phyloP scores from a whole-genome alignment of 2,113 vertebrate species.

The Eretmochelys imbricata region DNA sequence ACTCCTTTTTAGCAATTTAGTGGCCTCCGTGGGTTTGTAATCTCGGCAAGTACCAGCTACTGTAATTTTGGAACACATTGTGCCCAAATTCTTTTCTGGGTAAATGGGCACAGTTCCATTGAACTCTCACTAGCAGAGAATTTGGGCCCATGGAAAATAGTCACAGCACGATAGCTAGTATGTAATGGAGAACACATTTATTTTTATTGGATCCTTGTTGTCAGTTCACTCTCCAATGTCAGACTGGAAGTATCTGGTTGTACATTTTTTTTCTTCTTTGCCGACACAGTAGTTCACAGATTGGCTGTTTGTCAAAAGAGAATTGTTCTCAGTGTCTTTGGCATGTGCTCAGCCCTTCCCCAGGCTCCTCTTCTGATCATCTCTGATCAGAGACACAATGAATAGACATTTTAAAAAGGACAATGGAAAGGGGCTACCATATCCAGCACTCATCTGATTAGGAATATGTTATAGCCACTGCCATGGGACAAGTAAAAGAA shows the following conservation, averaged over 20 bases:
- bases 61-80: neutral
- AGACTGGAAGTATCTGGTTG: conserved; percentile 1
- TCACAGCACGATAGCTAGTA: fast-evolving
- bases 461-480: conserved; percentile 16
- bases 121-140: neutral
- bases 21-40: neutral
- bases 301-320: neutral
- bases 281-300: neutral
- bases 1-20: neutral
- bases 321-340: conserved; percentile 34
- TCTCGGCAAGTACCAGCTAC: neutral
- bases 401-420: conserved; percentile 25
- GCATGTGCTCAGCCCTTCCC: neutral
- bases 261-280: neutral
- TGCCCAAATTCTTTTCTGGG: neutral
- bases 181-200: fast-evolving
- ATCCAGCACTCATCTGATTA: neutral
- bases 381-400: conserved; percentile 11
- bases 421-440: neutral
- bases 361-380: neutral
- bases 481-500: neutral
- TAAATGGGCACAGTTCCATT: neutral
- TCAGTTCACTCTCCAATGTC: neutral
- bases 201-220: neutral
- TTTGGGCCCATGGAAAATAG: neutral